phyloP scores from a whole-genome alignment of 2,888 invertebrate species.

The Eurytoma adleriae region DNA sequence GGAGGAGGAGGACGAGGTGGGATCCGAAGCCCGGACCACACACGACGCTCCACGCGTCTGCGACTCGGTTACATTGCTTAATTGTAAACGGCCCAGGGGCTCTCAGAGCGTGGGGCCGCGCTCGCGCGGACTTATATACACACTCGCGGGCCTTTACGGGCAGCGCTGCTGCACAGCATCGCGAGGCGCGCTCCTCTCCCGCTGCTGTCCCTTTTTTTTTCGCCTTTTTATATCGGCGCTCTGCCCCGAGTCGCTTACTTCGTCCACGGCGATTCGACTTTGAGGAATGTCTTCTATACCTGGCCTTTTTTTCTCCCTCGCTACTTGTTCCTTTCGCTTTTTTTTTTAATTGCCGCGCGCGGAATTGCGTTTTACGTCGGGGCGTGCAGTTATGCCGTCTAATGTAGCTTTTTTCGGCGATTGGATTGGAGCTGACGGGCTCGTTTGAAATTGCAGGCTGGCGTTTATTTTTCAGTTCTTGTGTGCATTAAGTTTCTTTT shows the following conservation, averaged over 20 bases:
- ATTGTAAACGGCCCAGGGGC: conserved; percentile 70
- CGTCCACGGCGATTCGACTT: no score
- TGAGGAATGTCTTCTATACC: background rate
- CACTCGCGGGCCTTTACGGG: background rate
- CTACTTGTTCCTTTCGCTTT: background rate
- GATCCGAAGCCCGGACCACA: conserved; percentile 73
- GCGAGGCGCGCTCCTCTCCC: no score
- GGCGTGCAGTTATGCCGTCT: background rate
- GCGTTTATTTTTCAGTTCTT: no score
- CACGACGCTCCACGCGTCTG: conserved; percentile 76
- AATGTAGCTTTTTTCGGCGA: background rate
- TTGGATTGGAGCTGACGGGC: no score
- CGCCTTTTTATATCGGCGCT: no score
- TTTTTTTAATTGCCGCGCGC: background rate
- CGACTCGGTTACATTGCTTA: conserved; percentile 76
- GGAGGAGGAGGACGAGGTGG: conserved; percentile 66
- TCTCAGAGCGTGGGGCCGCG: conserved; percentile 35
- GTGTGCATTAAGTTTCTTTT: no score
- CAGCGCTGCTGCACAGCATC: no score
- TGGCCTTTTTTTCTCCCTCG: background rate
- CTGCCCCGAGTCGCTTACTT: no score
- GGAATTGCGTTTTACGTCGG: background rate
- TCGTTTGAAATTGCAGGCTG: no score
- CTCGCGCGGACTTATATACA: background rate
- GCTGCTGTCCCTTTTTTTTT: no score